phyloP scores from a whole-genome alignment of 1,140 invertebrate genomes.

The Diabrotica virgifera region DNA sequence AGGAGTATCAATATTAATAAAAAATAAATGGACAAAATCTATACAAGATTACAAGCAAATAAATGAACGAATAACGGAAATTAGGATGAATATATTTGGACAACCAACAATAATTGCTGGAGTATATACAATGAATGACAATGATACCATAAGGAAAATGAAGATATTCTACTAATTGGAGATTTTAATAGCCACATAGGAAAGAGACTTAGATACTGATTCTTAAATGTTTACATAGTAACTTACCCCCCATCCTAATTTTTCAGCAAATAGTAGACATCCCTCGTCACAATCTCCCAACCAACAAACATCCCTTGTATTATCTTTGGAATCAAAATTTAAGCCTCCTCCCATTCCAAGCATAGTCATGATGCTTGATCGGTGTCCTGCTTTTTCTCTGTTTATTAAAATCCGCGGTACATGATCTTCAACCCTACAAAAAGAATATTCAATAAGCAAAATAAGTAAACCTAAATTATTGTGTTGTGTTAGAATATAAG shows the following conservation, averaged over 20 bases:
- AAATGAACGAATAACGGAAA: too few species aligned
- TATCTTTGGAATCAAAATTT: slow-evolving; percentile 62
- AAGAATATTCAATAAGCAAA: neutral
- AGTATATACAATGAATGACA: too few species aligned
- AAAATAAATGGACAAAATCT: too few species aligned
- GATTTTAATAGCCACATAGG: too few species aligned
- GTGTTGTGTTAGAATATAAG: too few species aligned
- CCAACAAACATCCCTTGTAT: slow-evolving; percentile 79
- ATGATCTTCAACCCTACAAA: slow-evolving; percentile 62
- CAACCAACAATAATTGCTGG: too few species aligned
- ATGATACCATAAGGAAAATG: too few species aligned
- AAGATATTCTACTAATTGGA: too few species aligned
- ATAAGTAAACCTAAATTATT: too few species aligned
- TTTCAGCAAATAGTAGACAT: slow-evolving; percentile 71
- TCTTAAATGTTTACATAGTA: slow-evolving; percentile 19
- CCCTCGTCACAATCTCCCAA: slow-evolving; percentile 88
- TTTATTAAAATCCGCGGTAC: slow-evolving; percentile 84
- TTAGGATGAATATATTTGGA: too few species aligned
- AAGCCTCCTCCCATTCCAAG: slow-evolving; percentile 61
- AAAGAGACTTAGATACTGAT: neutral
- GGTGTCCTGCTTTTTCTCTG: slow-evolving; percentile 68
- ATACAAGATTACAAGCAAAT: too few species aligned
- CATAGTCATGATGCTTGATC: slow-evolving; percentile 53
- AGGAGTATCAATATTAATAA: too few species aligned
- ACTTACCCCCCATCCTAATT: slow-evolving; percentile 78